Percentiles rank a stretch among this genome's conserved stretches.
These are phyloP conservation scores for Tenthredo distinguenda DNA, from an alignment of 2,888 invertebrate species.

Conservation along the genomic window DNA sequence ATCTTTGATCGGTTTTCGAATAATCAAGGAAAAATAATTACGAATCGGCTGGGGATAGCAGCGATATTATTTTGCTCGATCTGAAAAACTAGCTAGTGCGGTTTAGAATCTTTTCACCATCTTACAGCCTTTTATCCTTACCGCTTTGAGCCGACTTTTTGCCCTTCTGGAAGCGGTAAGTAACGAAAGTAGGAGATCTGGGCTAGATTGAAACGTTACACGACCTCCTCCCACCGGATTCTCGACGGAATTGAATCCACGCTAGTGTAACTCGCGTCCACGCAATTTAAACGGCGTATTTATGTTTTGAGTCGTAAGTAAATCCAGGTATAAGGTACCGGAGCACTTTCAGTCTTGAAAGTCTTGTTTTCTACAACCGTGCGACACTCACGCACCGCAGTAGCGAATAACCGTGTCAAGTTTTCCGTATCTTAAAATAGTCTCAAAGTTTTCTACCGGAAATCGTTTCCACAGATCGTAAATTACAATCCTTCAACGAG, in stretches of 20 bases:
- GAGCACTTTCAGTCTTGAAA: slow-evolving; percentile 52
- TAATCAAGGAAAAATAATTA: not conserved
- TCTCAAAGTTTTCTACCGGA: slow-evolving; percentile 30
- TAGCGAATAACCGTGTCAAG: not conserved
- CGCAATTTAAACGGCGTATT: slow-evolving; percentile 54
- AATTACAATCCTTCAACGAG: not conserved
- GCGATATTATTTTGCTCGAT: slow-evolving; percentile 1
- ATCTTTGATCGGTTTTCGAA: not conserved
- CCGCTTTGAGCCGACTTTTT: slow-evolving; percentile 33
- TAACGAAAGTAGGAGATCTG: slow-evolving; percentile 48
- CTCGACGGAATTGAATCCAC: slow-evolving; percentile 11
- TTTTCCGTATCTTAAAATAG: slow-evolving; percentile 41
- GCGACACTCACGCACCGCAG: slow-evolving; percentile 19
- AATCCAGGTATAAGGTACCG: slow-evolving; percentile 55
- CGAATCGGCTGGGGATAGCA: not conserved
- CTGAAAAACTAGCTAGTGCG: slow-evolving; percentile 20
- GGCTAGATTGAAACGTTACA: slow-evolving; percentile 51
- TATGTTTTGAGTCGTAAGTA: slow-evolving; percentile 58
- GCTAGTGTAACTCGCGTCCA: not conserved
- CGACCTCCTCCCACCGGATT: slow-evolving; percentile 42
- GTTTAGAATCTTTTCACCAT: slow-evolving; percentile 19
- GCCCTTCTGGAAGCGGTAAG: slow-evolving; percentile 3
- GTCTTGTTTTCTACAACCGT: slow-evolving; percentile 56
- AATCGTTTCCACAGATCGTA: not conserved
- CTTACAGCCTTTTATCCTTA: slow-evolving; percentile 30